Evolutionary conservation across 1,140 invertebrate genomes (phyloP).

Genomic region (Arion vulgaris): DNA sequence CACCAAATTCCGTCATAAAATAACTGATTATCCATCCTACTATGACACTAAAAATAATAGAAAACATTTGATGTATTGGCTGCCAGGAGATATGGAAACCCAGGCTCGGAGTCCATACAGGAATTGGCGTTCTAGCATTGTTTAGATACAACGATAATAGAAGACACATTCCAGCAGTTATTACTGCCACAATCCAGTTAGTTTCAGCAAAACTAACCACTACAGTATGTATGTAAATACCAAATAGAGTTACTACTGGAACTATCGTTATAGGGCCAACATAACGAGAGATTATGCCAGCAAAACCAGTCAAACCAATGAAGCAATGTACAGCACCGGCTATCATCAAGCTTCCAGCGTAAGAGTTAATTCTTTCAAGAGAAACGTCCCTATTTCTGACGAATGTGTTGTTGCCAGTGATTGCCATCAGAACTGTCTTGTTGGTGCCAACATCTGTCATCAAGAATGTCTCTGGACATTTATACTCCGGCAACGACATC

Average conservation of each 20-base stretch:
- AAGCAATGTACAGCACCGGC: constrained; percentile 55
- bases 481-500: constrained; percentile 51
- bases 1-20: constrained; percentile 50
- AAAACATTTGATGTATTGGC: constrained; percentile 86
- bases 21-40: constrained; percentile 59
- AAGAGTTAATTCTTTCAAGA: neutral
- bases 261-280: constrained; percentile 75
- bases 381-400: neutral
- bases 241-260: constrained; percentile 73
- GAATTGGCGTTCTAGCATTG: constrained; percentile 81
- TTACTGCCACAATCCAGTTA: constrained; percentile 68
- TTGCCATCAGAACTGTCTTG: constrained; percentile 1
- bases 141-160: constrained; percentile 86
- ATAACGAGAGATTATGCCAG: constrained; percentile 70
- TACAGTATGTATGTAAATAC: constrained; percentile 70
- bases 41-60: constrained; percentile 70
- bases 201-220: constrained; percentile 66
- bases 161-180: constrained; percentile 83
- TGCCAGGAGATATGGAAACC: constrained; percentile 73
- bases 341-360: constrained; percentile 56
- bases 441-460: neutral
- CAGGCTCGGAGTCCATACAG: constrained; percentile 74
- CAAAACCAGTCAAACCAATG: constrained; percentile 56
- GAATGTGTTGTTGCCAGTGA: neutral
- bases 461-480: constrained; percentile 41